Conservation (phyloP, 2,888 invertebrate genomes). For the Drosophila helvetica region DNA sequence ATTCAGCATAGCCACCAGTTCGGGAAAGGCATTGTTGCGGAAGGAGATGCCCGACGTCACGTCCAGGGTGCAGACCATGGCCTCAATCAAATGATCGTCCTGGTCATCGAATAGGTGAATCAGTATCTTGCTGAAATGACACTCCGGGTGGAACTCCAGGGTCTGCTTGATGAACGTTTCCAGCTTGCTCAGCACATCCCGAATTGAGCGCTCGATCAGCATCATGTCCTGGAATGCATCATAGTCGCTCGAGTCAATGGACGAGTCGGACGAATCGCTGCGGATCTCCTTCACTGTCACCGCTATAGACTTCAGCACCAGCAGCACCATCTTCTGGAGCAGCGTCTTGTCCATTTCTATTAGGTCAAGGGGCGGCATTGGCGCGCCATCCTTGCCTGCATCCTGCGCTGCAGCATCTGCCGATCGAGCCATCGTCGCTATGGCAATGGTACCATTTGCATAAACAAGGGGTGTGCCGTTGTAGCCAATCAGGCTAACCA, state of each 20-base stretch:
- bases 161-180: conserved; percentile 92
- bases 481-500: conserved; percentile 82
- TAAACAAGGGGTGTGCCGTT: conserved; percentile 78
- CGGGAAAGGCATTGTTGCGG: conserved; percentile 91
- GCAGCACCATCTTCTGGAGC: conserved; percentile 93
- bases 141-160: conserved; percentile 94
- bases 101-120: conserved; percentile 95
- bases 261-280: conserved; percentile 93
- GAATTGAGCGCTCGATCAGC: conserved; percentile 92
- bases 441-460: conserved; percentile 33
- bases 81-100: conserved; percentile 95
- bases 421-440: conserved; percentile 16
- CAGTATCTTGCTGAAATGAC: conserved; percentile 93
- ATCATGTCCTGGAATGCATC: conserved; percentile 95
- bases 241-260: conserved; percentile 92
- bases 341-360: conserved; percentile 89
- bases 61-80: conserved; percentile 95
- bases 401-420: conserved; percentile 11
- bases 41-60: conserved; percentile 94
- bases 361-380: conserved; percentile 50
- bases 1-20: conserved; percentile 92
- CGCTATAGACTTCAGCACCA: conserved; percentile 94
- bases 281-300: conserved; percentile 95
- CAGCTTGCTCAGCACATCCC: conserved; percentile 92
- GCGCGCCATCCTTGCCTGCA: conserved; percentile 9